Percentiles rank a stretch among this genome's conserved stretches.
These are phyloP conservation scores for Carassius gibelio DNA, from an alignment of 2,113 vertebrate species.

Conservation along the genomic window DNA sequence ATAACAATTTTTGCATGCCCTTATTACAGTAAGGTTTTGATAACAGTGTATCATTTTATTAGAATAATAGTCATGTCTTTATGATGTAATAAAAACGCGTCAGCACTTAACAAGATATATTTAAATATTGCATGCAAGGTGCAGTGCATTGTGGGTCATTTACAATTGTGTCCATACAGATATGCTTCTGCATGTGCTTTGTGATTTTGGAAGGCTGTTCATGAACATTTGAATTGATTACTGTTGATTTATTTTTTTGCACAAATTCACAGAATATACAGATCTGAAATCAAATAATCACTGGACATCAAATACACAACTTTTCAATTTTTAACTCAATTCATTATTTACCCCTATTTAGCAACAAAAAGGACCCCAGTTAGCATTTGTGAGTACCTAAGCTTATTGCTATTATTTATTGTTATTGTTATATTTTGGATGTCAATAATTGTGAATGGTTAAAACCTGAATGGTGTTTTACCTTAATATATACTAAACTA, in stretches of 20 bases:
- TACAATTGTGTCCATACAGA: not conserved
- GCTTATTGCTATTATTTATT: no score
- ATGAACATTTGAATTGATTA: not conserved
- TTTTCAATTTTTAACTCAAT: constrained; percentile 41
- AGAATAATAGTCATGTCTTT: constrained; percentile 21
- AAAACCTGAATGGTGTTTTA: not conserved
- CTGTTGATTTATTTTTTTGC: no score
- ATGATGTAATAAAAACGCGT: constrained; percentile 13
- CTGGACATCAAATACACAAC: not conserved
- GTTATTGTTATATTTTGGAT: not conserved
- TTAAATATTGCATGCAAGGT: not conserved
- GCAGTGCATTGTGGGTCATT: not conserved
- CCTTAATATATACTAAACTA: not conserved
- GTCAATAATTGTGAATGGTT: not conserved
- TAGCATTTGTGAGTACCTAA: constrained; percentile 78
- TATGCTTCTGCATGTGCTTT: not conserved
- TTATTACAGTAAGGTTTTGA: not conserved
- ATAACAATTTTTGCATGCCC: not conserved
- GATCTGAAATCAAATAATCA: not conserved
- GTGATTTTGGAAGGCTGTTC: not conserved
- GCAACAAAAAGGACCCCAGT: constrained; percentile 82
- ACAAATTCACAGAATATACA: not conserved
- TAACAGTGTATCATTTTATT: not conserved
- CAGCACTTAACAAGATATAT: constrained; percentile 39
- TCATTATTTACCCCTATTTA: constrained; percentile 57